phyloP scores from a whole-genome alignment of 2,888 invertebrate species.

The Lasius fuliginosus region DNA sequence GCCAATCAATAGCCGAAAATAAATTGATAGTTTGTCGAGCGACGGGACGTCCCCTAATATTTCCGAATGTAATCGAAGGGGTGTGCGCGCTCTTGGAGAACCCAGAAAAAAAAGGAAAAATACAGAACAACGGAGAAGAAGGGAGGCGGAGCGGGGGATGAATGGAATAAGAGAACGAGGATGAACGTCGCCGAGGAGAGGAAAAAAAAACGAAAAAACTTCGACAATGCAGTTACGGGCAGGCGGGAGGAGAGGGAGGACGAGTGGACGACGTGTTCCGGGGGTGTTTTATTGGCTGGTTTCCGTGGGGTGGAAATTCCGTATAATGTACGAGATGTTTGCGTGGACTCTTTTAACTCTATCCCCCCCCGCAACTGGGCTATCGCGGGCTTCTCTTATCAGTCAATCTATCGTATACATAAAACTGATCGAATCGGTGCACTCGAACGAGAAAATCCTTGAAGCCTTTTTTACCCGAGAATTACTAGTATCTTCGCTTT shows the following conservation, averaged over 20 bases:
- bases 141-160: slow-evolving; percentile 49
- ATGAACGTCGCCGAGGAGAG: slow-evolving; percentile 49
- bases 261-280: slow-evolving; percentile 78
- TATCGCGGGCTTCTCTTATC: slow-evolving; percentile 54
- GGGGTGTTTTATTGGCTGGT: slow-evolving; percentile 85
- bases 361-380: slow-evolving; percentile 52
- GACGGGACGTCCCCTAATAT: slow-evolving; percentile 86
- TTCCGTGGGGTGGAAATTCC: slow-evolving; percentile 85
- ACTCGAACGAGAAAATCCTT: slow-evolving; percentile 1
- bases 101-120: slow-evolving; percentile 62
- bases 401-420: slow-evolving; percentile 37
- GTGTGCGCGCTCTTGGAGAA: slow-evolving; percentile 80
- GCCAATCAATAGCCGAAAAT: slow-evolving; percentile 81
- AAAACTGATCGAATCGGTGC: slow-evolving; percentile 32
- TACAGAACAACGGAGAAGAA: slow-evolving; percentile 61
- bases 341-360: slow-evolving; percentile 75
- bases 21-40: slow-evolving; percentile 86
- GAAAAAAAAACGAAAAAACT: slow-evolving; percentile 76
- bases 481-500: not conserved
- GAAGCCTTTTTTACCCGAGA: not conserved
- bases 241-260: slow-evolving; percentile 72
- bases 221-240: slow-evolving; percentile 82
- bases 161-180: slow-evolving; percentile 56
- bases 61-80: slow-evolving; percentile 86
- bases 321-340: slow-evolving; percentile 77